These are phyloP conservation scores for Andinoacara biseriatus DNA, from an alignment of 2,113 vertebrate species.

Conservation along the genomic window DNA sequence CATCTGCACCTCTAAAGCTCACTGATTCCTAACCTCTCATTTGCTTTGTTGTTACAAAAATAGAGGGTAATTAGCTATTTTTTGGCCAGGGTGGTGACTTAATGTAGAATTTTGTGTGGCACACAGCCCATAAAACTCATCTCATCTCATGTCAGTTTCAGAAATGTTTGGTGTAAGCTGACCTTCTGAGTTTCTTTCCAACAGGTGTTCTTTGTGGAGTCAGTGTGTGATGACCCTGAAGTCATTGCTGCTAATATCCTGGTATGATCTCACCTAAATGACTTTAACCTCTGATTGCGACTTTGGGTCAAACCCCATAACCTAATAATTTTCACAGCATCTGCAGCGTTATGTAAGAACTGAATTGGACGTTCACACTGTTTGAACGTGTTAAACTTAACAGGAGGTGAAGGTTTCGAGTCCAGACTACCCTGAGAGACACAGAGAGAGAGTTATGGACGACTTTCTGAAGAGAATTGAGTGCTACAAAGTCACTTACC, in stretches of 20 bases:
- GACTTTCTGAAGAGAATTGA: slow-evolving; percentile 98
- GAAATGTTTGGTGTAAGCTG: neutral
- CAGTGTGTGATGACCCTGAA: slow-evolving; percentile 95
- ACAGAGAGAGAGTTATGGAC: slow-evolving; percentile 95
- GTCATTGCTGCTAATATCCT: slow-evolving; percentile 97
- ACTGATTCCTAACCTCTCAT: neutral
- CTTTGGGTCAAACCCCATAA: slow-evolving; percentile 20
- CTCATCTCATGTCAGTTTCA: neutral
- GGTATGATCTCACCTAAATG: slow-evolving; percentile 78
- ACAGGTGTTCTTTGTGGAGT: slow-evolving; percentile 98
- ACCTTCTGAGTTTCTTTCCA: neutral
- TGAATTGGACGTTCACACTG: neutral
- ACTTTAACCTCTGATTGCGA: neutral
- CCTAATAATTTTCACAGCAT: slow-evolving; percentile 37
- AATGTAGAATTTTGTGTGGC: neutral
- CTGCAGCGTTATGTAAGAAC: neutral
- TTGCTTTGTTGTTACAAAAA: neutral
- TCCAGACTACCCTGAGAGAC: slow-evolving; percentile 93
- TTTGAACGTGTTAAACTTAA: slow-evolving; percentile 21
- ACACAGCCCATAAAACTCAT: no score
- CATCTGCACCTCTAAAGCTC: accelerated
- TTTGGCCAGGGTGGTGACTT: neutral
- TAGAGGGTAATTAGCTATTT: neutral
- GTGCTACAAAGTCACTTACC: slow-evolving; percentile 97
- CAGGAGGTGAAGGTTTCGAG: slow-evolving; percentile 99